A percentile compares a stretch with the other conserved stretches of the same genome.
Evolutionary conservation across 2,888 invertebrate species (phyloP).

Genomic region (Crocallis elinguaria): DNA sequence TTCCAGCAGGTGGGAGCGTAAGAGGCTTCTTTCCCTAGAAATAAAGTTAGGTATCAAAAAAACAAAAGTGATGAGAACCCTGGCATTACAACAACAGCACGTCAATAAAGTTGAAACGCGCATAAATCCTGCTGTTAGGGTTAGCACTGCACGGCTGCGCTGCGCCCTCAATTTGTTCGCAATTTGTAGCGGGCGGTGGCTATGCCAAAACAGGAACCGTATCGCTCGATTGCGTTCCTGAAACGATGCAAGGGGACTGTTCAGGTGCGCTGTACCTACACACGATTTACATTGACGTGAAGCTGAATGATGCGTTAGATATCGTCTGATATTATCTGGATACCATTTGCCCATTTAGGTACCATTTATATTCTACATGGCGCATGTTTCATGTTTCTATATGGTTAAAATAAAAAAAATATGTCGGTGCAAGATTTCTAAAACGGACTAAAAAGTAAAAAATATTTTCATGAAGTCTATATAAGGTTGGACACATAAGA

Average conservation of each 20-base stretch:
- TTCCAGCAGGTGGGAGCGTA: neutral
- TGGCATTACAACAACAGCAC: constrained; percentile 23
- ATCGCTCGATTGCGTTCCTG: constrained; percentile 42
- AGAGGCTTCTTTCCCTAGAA: too few relatives aligned
- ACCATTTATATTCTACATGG: too few relatives aligned
- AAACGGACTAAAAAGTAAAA: too few relatives aligned
- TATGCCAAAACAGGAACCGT: constrained; percentile 39
- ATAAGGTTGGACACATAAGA: too few relatives aligned
- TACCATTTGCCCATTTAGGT: too few relatives aligned
- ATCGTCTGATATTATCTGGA: too few relatives aligned
- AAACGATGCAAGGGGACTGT: constrained; percentile 29
- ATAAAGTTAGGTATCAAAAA: neutral
- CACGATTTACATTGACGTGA: constrained; percentile 1
- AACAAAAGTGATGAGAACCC: constrained; percentile 3
- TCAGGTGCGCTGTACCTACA: constrained; percentile 1
- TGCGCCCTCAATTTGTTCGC: constrained; percentile 48
- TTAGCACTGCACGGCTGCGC: constrained; percentile 37
- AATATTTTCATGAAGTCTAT: too few relatives aligned
- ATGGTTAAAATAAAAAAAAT: too few relatives aligned
- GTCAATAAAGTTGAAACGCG: constrained; percentile 29
- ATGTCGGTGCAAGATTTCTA: too few relatives aligned
- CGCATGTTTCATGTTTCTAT: too few relatives aligned
- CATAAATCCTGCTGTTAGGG: constrained; percentile 37
- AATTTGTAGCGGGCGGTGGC: constrained; percentile 44
- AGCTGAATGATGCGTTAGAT: too few relatives aligned